Evolutionary conservation across 2,888 invertebrate species (phyloP), one percentile per base, ranked within the genome.

Genomic region (Auanema sp.): DNA sequence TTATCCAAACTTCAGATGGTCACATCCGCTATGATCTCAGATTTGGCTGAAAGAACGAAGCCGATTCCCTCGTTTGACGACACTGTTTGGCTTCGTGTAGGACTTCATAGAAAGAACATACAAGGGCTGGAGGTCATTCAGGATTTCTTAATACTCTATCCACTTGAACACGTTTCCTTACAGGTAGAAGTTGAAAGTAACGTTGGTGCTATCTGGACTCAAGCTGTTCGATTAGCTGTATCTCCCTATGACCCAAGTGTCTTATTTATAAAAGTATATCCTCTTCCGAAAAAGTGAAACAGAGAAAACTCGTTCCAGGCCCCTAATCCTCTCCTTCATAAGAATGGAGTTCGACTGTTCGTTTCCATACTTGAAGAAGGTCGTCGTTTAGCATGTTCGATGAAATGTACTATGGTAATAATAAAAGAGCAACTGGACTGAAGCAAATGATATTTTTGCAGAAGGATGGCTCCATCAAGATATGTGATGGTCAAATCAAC

Each of bases 211-310:
- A 33, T 50, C 8, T 81, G 77, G 77, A 74, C 72, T 1, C 78
- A 78, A 1, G 74, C 81, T 14, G 66, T 81, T 8, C 66, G 70
- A 16, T 63, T 71, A 47, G 79, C 80, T 1, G 72, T 76, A 11
- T 81, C 81, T 21, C 62, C 76, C 14, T 82, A 78, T 54, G 81
- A 81, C 61, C 78, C 79, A 16, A 79, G 73, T 53, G 72, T 80
- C 18, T 65, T 80, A 8, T 79, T 78, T 52, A 78, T 81, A 8
- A 70, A 80, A 40, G 76, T 76, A 24, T 51, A 49, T n/a, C 14
- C 11, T 6, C 10, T 11, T 21, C 56, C 21, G 10, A 49, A 16
- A n/a, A n/a, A n/a, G n/a, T n/a, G n/a, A n/a, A n/a, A n/a, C n/a
- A n/a, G n/a, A n/a, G n/a, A n/a, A n/a, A n/a, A n/a, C 12, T 41